These are phyloP conservation scores for Penaeus indicus DNA, from an alignment of 1,140 invertebrate species.

Conservation along the genomic window DNA sequence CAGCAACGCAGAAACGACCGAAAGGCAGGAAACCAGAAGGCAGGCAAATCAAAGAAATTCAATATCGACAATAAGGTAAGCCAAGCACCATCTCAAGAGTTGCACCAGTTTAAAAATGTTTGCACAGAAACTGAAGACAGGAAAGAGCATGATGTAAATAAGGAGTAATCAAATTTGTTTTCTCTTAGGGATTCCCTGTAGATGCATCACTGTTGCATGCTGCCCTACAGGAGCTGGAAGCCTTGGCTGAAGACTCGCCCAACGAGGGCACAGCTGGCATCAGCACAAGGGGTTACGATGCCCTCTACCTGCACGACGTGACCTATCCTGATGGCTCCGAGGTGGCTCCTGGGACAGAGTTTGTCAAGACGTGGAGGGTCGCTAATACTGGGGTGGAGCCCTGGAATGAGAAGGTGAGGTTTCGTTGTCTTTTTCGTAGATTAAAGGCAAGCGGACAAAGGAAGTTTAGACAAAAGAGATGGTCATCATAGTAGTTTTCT, in stretches of 20 bases:
- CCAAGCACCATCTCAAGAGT: no score
- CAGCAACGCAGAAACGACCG: constrained; percentile 47
- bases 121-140: no score
- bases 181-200: constrained; percentile 39
- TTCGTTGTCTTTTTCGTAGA: not conserved
- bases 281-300: constrained; percentile 39
- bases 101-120: no score
- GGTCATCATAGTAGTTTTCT: not conserved
- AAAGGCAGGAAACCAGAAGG: constrained; percentile 33
- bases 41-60: constrained; percentile 45
- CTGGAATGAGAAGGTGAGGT: constrained; percentile 54
- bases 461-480: no score
- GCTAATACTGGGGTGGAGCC: constrained; percentile 42
- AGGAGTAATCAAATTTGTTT: not conserved
- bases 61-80: constrained; percentile 50
- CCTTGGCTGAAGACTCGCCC: constrained; percentile 53
- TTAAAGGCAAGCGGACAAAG: no score
- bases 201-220: constrained; percentile 54
- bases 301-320: constrained; percentile 38
- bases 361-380: constrained; percentile 50
- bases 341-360: constrained; percentile 39
- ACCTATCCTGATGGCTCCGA: constrained; percentile 54
- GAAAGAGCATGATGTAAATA: no score
- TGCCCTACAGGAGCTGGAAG: constrained; percentile 44
- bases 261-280: constrained; percentile 15